Evolutionary conservation across 2,888 invertebrate genomes (phyloP).

Genomic region (Drosophila birchii): DNA sequence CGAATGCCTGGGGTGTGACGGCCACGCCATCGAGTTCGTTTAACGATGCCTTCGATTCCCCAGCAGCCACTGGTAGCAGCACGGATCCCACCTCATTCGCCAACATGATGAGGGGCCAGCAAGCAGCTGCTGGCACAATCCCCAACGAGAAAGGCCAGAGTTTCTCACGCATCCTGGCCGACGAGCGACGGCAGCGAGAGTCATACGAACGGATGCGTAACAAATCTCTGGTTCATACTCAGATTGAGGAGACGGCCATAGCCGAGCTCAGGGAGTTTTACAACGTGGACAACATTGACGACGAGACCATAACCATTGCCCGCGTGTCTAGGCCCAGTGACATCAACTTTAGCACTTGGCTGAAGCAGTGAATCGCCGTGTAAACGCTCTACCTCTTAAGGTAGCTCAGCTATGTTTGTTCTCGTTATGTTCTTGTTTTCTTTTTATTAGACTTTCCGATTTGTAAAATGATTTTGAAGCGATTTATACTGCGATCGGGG

Average conservation of each 20-base stretch:
- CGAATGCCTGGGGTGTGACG: conserved; percentile 80
- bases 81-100: conserved; percentile 81
- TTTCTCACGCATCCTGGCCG: conserved; percentile 88
- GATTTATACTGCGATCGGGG: conserved; percentile 17
- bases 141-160: conserved; percentile 62
- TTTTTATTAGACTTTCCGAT: conserved; percentile 26
- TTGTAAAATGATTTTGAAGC: conserved; percentile 4
- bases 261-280: conserved; percentile 91
- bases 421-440: conserved; percentile 35
- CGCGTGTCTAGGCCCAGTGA: conserved; percentile 73
- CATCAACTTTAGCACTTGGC: conserved; percentile 83
- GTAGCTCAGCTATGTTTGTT: conserved; percentile 19
- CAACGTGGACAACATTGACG: conserved; percentile 88
- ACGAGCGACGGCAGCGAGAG: conserved; percentile 90
- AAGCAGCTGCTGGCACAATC: conserved; percentile 31
- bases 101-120: conserved; percentile 77
- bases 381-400: neutral
- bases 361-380: conserved; percentile 59
- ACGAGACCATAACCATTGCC: conserved; percentile 90
- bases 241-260: conserved; percentile 95
- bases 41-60: conserved; percentile 46
- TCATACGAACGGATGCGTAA: conserved; percentile 89
- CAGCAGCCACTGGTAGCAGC: conserved; percentile 69
- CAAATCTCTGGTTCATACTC: conserved; percentile 90
- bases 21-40: conserved; percentile 39